These are phyloP conservation scores for Caenorhabditis doughertyi DNA, from an alignment of 2,888 invertebrate species.

Conservation along the genomic window DNA sequence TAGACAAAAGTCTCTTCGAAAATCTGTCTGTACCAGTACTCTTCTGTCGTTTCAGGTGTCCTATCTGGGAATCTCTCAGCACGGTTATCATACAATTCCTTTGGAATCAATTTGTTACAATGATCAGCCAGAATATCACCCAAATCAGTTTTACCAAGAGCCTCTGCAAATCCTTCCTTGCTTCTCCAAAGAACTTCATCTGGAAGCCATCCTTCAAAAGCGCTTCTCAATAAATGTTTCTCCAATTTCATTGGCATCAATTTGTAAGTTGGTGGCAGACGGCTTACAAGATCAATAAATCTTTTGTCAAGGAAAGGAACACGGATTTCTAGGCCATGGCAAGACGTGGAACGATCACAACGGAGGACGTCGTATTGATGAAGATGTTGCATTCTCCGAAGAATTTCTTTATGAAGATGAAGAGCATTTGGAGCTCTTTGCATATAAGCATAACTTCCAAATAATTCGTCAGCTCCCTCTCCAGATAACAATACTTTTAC, in stretches of 20 bases:
- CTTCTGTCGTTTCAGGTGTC: constrained; percentile 77
- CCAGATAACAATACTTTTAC: constrained; percentile 82
- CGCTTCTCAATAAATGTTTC: constrained; percentile 78
- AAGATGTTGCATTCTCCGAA: constrained; percentile 78
- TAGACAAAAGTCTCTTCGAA: constrained; percentile 79
- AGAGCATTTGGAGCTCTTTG: constrained; percentile 81
- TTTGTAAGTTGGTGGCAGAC: constrained; percentile 80
- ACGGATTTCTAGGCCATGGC: constrained; percentile 82
- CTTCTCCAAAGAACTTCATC: constrained; percentile 81
- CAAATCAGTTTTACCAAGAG: constrained; percentile 80
- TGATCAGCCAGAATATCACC: constrained; percentile 78
- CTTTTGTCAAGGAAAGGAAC: constrained; percentile 82
- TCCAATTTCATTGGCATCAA: constrained; percentile 79
- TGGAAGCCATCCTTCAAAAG: constrained; percentile 81
- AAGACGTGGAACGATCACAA: constrained; percentile 79
- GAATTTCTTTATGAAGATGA: constrained; percentile 80
- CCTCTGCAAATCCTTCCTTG: constrained; percentile 82
- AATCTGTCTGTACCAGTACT: constrained; percentile 79
- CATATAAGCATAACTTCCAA: constrained; percentile 82
- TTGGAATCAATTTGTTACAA: constrained; percentile 71
- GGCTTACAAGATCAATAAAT: constrained; percentile 79
- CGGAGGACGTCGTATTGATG: constrained; percentile 82
- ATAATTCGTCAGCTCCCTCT: constrained; percentile 82
- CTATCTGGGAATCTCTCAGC: constrained; percentile 76
- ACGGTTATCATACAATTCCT: constrained; percentile 72